Percentiles rank a stretch among this genome's conserved stretches.
These are phyloP conservation scores for Glandiceps talaboti DNA, from an alignment of 53 echinoderm and acorn worm genomes.

Conservation along the genomic window DNA sequence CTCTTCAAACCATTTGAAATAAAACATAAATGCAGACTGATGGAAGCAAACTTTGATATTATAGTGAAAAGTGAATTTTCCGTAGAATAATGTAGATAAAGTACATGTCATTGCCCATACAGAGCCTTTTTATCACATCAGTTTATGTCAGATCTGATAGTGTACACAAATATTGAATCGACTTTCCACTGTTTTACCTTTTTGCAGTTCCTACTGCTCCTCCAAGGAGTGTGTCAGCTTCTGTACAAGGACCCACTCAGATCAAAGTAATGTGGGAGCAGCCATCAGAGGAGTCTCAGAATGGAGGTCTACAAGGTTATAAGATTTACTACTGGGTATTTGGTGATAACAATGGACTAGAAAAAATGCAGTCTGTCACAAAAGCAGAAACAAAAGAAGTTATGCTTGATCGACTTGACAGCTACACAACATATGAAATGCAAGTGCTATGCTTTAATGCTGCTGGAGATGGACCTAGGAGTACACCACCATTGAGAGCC, in stretches of 20 bases:
- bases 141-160: no score
- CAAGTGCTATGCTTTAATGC: constrained; percentile 73
- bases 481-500: not conserved
- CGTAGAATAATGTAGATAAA: no score
- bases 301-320: constrained; percentile 91
- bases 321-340: constrained; percentile 68
- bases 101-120: no score
- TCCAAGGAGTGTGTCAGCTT: constrained; percentile 38
- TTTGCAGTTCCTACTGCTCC: constrained; percentile 75
- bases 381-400: constrained; percentile 28
- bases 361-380: constrained; percentile 52
- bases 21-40: no score
- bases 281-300: constrained; percentile 57
- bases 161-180: no score
- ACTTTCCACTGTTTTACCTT: no score
- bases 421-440: constrained; percentile 68
- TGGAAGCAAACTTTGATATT: no score
- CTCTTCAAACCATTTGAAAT: no score
- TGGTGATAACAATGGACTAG: constrained; percentile 4
- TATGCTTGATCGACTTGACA: constrained; percentile 50
- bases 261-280: constrained; percentile 61
- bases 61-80: no score
- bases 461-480: constrained; percentile 80
- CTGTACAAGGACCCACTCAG: constrained; percentile 17
- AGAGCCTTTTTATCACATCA: no score